Evolutionary conservation across 2,888 invertebrate genomes (phyloP).

Genomic region (Agrilus cyanescens): DNA sequence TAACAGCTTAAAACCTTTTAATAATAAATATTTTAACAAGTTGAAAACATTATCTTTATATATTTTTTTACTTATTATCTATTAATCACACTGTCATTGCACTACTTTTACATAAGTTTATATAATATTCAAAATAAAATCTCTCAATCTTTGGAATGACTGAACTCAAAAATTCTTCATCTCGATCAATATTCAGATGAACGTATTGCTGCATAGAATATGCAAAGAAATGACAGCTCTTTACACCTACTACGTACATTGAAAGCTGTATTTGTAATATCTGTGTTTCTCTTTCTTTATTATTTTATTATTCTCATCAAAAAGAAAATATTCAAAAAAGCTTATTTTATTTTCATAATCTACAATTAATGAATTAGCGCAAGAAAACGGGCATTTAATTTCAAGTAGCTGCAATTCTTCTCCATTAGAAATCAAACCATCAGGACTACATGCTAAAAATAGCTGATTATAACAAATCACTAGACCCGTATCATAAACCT

Average conservation of each 20-base stretch:
- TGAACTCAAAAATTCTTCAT: conserved; percentile 5
- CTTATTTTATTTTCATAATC: conserved; percentile 1
- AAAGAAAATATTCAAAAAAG: background rate
- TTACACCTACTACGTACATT: conserved; percentile 6
- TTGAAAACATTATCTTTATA: background rate
- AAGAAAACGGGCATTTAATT: conserved; percentile 12
- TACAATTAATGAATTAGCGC: conserved; percentile 9
- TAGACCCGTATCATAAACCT: conserved; percentile 7
- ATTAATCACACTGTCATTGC: background rate
- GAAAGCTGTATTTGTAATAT: conserved; percentile 9
- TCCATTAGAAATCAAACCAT: conserved; percentile 7
- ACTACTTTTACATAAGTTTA: background rate
- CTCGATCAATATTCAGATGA: background rate
- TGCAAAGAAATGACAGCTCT: background rate
- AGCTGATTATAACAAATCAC: conserved; percentile 4
- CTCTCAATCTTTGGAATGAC: conserved; percentile 1
- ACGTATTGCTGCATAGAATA: too few relatives aligned
- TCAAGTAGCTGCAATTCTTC: conserved; percentile 8
- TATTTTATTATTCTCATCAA: too few relatives aligned
- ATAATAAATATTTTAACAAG: background rate
- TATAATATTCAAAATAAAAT: conserved; percentile 1
- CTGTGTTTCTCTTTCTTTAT: conserved; percentile 2
- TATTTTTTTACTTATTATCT: background rate
- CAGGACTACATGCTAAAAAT: conserved; percentile 8
- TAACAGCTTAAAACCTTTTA: too few relatives aligned